Percentiles rank a stretch among this genome's conserved stretches.
phyloP scores from a whole-genome alignment of 2,888 invertebrate species.

The Sinhomidia bicolor region DNA sequence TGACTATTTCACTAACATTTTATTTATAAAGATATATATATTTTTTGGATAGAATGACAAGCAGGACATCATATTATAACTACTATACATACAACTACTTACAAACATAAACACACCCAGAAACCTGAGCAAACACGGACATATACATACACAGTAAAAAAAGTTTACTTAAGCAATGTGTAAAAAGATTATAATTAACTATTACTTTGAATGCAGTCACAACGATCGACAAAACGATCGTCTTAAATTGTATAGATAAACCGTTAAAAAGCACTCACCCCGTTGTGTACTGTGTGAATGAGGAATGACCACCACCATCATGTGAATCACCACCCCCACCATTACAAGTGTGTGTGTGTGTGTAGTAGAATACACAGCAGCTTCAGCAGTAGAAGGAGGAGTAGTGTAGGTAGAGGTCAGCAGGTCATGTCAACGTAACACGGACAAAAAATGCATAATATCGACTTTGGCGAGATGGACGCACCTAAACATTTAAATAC shows the following conservation, averaged over 20 bases:
- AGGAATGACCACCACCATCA: constrained; percentile 60
- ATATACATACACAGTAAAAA: too few relatives aligned
- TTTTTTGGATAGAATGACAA: too few relatives aligned
- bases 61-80: too few relatives aligned
- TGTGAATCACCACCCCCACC: constrained; percentile 52
- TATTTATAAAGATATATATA: too few relatives aligned
- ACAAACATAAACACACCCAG: too few relatives aligned
- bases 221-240: not conserved
- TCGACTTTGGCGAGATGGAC: constrained; percentile 15
- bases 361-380: constrained; percentile 1
- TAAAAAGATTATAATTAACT: too few relatives aligned
- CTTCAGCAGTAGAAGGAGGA: not conserved
- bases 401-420: constrained; percentile 29
- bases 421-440: constrained; percentile 43
- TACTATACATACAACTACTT: too few relatives aligned
- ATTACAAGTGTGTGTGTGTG: constrained; percentile 8
- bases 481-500: constrained; percentile 43
- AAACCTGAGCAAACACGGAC: too few relatives aligned
- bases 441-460: constrained; percentile 25
- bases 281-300: constrained; percentile 46
- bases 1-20: too few relatives aligned
- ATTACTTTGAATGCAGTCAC: not conserved
- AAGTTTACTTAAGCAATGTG: too few relatives aligned
- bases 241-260: not conserved
- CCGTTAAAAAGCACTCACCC: constrained; percentile 47